Percentiles rank a stretch among this genome's conserved stretches.
phyloP scores from a whole-genome alignment of 1,140 invertebrate genomes.

The Brachionus paranguensis region DNA sequence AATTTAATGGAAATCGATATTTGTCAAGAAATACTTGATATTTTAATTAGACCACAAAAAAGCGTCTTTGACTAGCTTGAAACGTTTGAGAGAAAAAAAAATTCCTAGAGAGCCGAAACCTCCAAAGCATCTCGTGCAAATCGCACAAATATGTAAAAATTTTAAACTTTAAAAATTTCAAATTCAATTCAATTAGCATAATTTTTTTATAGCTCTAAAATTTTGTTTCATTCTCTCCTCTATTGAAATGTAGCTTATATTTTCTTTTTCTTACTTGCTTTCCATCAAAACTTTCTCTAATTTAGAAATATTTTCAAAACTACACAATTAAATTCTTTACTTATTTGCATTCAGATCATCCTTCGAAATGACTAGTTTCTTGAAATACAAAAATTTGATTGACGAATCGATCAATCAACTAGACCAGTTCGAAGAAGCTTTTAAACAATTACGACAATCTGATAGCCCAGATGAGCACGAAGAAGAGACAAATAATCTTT shows the following conservation, averaged over 20 bases:
- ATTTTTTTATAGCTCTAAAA: background rate
- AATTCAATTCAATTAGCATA: background rate
- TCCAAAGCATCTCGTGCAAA: background rate
- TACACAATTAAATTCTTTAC: background rate
- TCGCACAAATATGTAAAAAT: background rate
- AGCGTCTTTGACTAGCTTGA: background rate
- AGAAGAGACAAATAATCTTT: background rate
- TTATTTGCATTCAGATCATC: background rate
- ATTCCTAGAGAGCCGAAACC: background rate
- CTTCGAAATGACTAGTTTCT: background rate
- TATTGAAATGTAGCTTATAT: background rate
- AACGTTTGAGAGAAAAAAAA: background rate
- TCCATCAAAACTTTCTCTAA: background rate
- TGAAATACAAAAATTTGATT: constrained; percentile 33
- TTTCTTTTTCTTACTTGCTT: background rate
- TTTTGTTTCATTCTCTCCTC: background rate
- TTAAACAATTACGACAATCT: background rate
- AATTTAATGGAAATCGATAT: background rate
- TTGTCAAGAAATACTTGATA: background rate
- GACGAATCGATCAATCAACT: constrained; percentile 24
- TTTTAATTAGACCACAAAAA: background rate
- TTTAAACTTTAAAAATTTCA: background rate
- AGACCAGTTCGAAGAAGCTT: background rate
- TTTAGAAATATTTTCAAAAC: constrained; percentile 15
- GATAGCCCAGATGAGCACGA: background rate